Conservation (phyloP, 1,140 invertebrate species). For the Luehdorfia chinensis region DNA sequence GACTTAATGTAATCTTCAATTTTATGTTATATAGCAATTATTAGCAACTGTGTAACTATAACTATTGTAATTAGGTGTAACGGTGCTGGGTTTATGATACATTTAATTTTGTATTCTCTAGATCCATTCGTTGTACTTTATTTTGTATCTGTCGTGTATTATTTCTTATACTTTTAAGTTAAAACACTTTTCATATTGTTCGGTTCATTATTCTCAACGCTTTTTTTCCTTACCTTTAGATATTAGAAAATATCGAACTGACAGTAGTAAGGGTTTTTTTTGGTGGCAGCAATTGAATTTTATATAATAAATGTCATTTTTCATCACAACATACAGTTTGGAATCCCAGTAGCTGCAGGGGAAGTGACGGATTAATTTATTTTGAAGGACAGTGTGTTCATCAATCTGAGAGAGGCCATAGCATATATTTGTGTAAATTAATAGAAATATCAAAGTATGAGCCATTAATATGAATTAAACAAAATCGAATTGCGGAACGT, state of each 20-base stretch:
- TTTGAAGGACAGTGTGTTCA: too few relatives aligned
- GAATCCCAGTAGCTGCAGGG: not conserved
- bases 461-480: too few relatives aligned
- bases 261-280: constrained; percentile 30
- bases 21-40: constrained; percentile 55
- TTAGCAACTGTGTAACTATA: constrained; percentile 57
- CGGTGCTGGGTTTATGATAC: constrained; percentile 73
- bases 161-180: constrained; percentile 56
- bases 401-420: too few relatives aligned
- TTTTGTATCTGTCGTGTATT: constrained; percentile 62
- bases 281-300: constrained; percentile 38
- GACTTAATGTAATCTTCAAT: constrained; percentile 67
- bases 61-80: constrained; percentile 72
- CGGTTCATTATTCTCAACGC: constrained; percentile 62
- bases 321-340: constrained; percentile 17
- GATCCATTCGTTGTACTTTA: constrained; percentile 66
- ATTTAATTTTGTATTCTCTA: constrained; percentile 68
- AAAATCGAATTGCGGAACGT: too few relatives aligned
- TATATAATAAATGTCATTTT: constrained; percentile 26
- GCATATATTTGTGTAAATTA: too few relatives aligned
- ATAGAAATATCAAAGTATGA: too few relatives aligned
- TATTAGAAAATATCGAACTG: constrained; percentile 33
- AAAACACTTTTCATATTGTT: constrained; percentile 65
- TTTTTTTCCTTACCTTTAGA: constrained; percentile 38
- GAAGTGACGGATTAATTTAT: not conserved